phyloP scores from a whole-genome alignment of 2,113 vertebrate genomes.

The Grammomys surdaster region DNA sequence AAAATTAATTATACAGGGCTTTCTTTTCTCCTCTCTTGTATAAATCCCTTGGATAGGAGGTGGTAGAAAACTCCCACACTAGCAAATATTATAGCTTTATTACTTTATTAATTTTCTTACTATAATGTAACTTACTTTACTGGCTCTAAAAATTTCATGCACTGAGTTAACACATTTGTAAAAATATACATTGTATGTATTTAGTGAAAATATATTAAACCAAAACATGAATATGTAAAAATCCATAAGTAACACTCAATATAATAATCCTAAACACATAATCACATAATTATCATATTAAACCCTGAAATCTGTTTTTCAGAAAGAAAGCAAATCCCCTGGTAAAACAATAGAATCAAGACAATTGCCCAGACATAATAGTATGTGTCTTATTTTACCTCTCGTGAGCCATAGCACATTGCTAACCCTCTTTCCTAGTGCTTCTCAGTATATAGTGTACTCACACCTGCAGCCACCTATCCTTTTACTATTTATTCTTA shows the following conservation, averaged over 20 bases:
- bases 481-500: not conserved
- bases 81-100: not conserved
- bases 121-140: not conserved
- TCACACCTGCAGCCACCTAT: not conserved
- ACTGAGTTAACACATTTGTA: slow-evolving; percentile 16
- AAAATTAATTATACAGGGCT: not conserved
- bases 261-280: slow-evolving; percentile 15
- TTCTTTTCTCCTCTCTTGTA: not conserved
- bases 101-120: not conserved
- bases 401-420: not conserved
- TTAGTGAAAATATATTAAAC: slow-evolving; percentile 40
- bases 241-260: slow-evolving; percentile 31
- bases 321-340: not conserved
- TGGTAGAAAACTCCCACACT: not conserved
- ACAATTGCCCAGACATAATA: not conserved
- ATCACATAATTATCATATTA: slow-evolving; percentile 37
- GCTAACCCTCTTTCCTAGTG: not conserved
- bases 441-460: not conserved
- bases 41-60: not conserved
- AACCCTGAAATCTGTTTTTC: not conserved
- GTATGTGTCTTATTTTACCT: not conserved
- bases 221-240: slow-evolving; percentile 39
- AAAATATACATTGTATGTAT: slow-evolving; percentile 23
- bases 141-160: not conserved
- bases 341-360: not conserved